Conservation (phyloP, 1,140 invertebrate species). For the Sinella curviseta region DNA sequence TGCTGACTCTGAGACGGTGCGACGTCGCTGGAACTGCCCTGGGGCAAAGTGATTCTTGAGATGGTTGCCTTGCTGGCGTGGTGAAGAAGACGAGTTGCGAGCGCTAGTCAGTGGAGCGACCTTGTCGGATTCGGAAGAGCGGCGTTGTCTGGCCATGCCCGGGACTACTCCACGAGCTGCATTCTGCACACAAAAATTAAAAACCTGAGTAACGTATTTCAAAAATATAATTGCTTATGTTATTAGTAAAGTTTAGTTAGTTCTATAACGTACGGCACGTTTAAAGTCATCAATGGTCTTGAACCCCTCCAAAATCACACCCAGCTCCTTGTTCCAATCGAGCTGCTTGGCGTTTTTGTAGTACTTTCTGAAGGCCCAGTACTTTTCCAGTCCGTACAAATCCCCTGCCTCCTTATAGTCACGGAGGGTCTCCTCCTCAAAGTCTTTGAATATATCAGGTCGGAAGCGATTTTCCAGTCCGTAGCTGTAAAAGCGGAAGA, state of each 20-base stretch:
- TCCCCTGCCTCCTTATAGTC: conserved; percentile 81
- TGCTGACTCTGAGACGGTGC: conserved; percentile 15
- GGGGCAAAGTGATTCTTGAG: background rate
- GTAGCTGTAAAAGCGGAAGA: conserved; percentile 98
- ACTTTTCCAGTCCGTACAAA: conserved; percentile 97
- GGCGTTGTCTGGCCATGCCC: background rate
- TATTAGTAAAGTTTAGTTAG: background rate
- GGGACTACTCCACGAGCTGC: conserved; percentile 18
- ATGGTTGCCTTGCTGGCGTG: background rate
- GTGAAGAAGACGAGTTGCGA: too few species aligned
- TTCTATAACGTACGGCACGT: conserved; percentile 37
- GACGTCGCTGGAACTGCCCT: conserved; percentile 10
- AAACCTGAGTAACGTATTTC: too few species aligned
- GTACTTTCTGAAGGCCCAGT: conserved; percentile 97
- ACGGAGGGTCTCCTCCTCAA: conserved; percentile 87
- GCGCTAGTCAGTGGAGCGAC: background rate
- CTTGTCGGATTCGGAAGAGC: conserved; percentile 23
- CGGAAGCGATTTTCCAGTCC: conserved; percentile 94
- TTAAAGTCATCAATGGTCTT: conserved; percentile 92
- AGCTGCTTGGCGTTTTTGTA: conserved; percentile 78
- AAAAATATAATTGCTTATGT: background rate
- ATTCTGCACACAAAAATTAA: conserved; percentile 7
- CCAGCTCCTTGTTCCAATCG: conserved; percentile 76
- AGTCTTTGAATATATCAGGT: conserved; percentile 89
- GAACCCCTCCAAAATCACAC: conserved; percentile 80